Conservation (phyloP, 2,888 invertebrate genomes). For the Sinopyrophorus schimmeli region DNA sequence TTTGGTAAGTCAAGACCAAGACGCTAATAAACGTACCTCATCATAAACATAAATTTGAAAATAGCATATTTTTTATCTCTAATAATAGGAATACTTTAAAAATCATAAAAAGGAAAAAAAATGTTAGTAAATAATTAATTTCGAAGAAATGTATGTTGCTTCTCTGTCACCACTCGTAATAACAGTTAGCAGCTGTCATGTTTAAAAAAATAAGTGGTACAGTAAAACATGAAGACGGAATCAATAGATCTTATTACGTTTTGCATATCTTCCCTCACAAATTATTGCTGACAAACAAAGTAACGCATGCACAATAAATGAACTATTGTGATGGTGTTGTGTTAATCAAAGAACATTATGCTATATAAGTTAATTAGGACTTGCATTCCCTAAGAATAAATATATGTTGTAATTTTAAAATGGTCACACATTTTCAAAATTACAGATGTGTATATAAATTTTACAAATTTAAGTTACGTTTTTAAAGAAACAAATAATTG, state of each 20-base stretch:
- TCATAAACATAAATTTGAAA: slow-evolving; percentile 11
- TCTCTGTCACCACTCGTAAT: slow-evolving; percentile 10
- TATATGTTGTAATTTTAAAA: slow-evolving; percentile 11
- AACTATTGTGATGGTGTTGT: slow-evolving; percentile 13
- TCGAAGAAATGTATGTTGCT: slow-evolving; percentile 6
- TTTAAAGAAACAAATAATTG: neutral
- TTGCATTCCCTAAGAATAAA: slow-evolving; percentile 7
- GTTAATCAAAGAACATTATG: slow-evolving; percentile 11
- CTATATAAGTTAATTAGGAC: slow-evolving; percentile 5
- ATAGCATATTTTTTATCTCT: slow-evolving; percentile 8
- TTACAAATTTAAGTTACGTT: neutral
- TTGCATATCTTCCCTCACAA: slow-evolving; percentile 12
- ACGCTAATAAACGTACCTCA: slow-evolving; percentile 20
- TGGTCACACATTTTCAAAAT: neutral
- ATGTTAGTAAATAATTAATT: slow-evolving; percentile 3
- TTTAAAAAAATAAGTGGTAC: slow-evolving; percentile 14
- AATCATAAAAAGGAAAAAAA: neutral
- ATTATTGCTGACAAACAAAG: slow-evolving; percentile 25
- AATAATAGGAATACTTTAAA: neutral
- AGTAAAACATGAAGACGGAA: slow-evolving; percentile 13
- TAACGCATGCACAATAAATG: slow-evolving; percentile 4
- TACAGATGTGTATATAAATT: slow-evolving; percentile 1
- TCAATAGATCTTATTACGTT: slow-evolving; percentile 9
- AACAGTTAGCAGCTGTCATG: slow-evolving; percentile 14
- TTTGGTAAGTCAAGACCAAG: slow-evolving; percentile 35